Conservation (phyloP, 2,888 invertebrate genomes). For the Tenthredo notha region DNA sequence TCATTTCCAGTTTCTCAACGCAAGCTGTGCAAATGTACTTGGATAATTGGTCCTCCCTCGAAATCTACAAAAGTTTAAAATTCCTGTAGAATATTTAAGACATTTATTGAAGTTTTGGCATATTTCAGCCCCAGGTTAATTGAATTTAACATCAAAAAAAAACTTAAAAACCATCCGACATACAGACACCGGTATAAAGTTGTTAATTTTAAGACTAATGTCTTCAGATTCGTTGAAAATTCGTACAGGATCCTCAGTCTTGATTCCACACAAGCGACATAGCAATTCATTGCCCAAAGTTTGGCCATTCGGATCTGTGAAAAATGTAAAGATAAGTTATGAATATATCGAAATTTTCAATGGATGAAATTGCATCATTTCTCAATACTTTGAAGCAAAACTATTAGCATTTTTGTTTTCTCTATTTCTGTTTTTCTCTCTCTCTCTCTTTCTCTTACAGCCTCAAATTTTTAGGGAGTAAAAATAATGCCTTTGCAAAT, state of each 20-base stretch:
- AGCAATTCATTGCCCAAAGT: slow-evolving; percentile 26
- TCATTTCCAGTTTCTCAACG: slow-evolving; percentile 58
- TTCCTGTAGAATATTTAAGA: not conserved
- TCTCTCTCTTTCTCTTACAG: not conserved
- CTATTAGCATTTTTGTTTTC: not conserved
- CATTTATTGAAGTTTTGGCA: not conserved
- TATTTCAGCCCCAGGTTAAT: not conserved
- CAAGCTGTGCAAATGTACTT: slow-evolving; percentile 61
- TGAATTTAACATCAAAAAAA: not conserved
- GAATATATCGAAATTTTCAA: not conserved
- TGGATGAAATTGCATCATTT: not conserved
- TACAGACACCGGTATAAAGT: slow-evolving; percentile 57
- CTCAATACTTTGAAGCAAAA: not conserved
- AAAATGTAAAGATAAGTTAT: not conserved
- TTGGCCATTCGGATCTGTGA: not conserved
- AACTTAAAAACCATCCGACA: not conserved
- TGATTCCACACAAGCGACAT: slow-evolving; percentile 63
- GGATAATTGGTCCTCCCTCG: slow-evolving; percentile 59
- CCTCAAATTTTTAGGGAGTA: not conserved
- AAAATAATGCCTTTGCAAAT: slow-evolving; percentile 27
- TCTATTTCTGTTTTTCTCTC: not conserved
- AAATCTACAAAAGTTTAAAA: slow-evolving; percentile 60
- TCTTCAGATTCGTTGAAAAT: slow-evolving; percentile 60
- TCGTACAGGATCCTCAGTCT: slow-evolving; percentile 53
- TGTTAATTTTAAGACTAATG: slow-evolving; percentile 61